These are phyloP conservation scores for Bombus terrestris DNA, from an alignment of 1,140 invertebrate species.

Conservation along the genomic window DNA sequence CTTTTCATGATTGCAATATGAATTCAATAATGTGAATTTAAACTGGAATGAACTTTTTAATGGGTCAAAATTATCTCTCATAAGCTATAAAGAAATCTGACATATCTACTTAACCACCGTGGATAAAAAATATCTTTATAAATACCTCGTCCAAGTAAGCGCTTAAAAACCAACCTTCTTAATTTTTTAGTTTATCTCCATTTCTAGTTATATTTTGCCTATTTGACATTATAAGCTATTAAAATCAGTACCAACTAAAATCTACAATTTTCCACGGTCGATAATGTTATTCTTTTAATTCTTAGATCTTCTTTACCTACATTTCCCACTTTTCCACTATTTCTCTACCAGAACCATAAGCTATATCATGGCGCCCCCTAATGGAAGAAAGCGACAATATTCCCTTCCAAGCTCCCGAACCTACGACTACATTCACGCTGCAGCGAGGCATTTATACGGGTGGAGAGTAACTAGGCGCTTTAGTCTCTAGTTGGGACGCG, in stretches of 20 bases:
- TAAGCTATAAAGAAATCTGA: neutral
- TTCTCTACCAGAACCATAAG: neutral
- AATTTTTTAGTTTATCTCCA: too few relatives aligned
- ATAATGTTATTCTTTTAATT: neutral
- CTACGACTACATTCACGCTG: conserved; percentile 44
- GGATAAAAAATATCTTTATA: neutral
- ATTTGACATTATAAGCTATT: too few relatives aligned
- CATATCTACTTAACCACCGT: too few relatives aligned
- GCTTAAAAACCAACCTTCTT: too few relatives aligned
- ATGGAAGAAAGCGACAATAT: neutral
- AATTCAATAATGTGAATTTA: neutral
- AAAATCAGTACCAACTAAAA: too few relatives aligned
- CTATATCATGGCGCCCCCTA: neutral
- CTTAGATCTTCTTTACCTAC: neutral
- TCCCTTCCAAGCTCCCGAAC: neutral
- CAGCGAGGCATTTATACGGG: conserved; percentile 75
- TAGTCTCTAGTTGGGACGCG: conserved; percentile 78
- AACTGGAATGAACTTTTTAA: neutral
- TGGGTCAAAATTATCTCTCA: neutral
- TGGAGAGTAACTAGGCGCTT: conserved; percentile 74
- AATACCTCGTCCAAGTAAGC: too few relatives aligned
- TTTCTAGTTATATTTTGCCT: too few relatives aligned
- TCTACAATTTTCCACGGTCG: neutral
- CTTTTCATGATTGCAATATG: neutral
- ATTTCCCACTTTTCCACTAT: neutral